Evolutionary conservation across 2,113 vertebrate species (phyloP).

Genomic region (Alaudala cheleensis): DNA sequence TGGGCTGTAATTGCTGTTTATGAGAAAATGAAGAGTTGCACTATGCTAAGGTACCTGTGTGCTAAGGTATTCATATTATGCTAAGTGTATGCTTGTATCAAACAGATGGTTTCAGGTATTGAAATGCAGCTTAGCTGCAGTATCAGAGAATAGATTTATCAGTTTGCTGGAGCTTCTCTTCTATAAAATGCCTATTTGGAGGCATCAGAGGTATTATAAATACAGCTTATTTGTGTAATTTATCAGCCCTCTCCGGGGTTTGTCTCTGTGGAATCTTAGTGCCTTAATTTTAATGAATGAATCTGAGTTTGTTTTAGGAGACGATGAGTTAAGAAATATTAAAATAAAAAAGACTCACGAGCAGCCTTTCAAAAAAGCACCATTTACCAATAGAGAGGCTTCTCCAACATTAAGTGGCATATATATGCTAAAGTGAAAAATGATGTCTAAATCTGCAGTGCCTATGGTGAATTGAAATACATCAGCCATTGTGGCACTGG

Average conservation of each 20-base stretch:
- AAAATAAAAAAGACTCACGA: background rate
- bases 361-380: background rate
- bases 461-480: background rate
- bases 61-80: slow-evolving; percentile 19
- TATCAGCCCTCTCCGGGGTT: slow-evolving; percentile 32
- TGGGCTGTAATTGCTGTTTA: slow-evolving; percentile 10
- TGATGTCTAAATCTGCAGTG: background rate
- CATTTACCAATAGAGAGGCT: background rate
- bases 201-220: slow-evolving; percentile 62
- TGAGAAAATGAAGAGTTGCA: background rate
- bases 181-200: slow-evolving; percentile 48
- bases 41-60: background rate
- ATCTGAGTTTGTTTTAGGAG: slow-evolving; percentile 62
- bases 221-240: slow-evolving; percentile 66
- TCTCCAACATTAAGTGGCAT: background rate
- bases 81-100: slow-evolving; percentile 8
- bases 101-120: slow-evolving; percentile 49
- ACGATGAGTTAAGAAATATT: slow-evolving; percentile 54
- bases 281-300: slow-evolving; percentile 67
- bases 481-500: background rate
- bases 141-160: slow-evolving; percentile 37
- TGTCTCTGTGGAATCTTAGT: slow-evolving; percentile 48
- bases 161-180: slow-evolving; percentile 48
- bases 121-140: slow-evolving; percentile 32
- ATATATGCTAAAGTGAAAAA: slow-evolving; percentile 36